A percentile compares a stretch with the other conserved stretches of the same genome.
These are phyloP conservation scores for Caranx melampygus DNA, from an alignment of 2,113 vertebrate species.

Conservation along the genomic window DNA sequence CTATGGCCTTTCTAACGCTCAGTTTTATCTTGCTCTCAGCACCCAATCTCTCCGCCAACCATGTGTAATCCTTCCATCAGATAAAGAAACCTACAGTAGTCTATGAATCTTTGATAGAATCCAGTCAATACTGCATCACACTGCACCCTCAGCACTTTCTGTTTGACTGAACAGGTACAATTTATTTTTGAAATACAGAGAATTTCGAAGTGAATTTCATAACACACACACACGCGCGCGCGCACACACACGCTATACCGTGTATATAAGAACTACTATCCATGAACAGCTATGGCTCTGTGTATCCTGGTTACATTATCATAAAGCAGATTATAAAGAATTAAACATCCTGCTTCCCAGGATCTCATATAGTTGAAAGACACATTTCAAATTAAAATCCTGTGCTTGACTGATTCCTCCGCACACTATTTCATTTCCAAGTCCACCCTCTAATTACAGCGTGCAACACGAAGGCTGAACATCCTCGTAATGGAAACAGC, in stretches of 20 bases:
- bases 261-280: neutral
- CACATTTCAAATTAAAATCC: constrained; percentile 54
- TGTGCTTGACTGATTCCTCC: constrained; percentile 54
- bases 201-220: neutral
- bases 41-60: constrained; percentile 33
- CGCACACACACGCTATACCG: neutral
- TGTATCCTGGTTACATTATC: neutral
- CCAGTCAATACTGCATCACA: constrained; percentile 2
- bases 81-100: constrained; percentile 37
- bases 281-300: neutral
- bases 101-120: constrained; percentile 7
- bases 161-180: neutral
- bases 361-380: constrained; percentile 10
- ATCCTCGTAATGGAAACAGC: constrained; percentile 56
- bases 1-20: constrained; percentile 36
- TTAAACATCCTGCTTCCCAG: constrained; percentile 1
- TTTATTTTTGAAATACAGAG: neutral
- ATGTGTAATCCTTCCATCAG: constrained; percentile 36
- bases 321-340: constrained; percentile 2
- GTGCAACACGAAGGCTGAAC: constrained; percentile 45
- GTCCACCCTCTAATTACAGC: constrained; percentile 61
- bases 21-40: constrained; percentile 44
- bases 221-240: too few species aligned
- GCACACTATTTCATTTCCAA: constrained; percentile 60
- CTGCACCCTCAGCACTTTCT: constrained; percentile 19